phyloP scores from a whole-genome alignment of 2,888 invertebrate species.

The Drosophila paracracens region DNA sequence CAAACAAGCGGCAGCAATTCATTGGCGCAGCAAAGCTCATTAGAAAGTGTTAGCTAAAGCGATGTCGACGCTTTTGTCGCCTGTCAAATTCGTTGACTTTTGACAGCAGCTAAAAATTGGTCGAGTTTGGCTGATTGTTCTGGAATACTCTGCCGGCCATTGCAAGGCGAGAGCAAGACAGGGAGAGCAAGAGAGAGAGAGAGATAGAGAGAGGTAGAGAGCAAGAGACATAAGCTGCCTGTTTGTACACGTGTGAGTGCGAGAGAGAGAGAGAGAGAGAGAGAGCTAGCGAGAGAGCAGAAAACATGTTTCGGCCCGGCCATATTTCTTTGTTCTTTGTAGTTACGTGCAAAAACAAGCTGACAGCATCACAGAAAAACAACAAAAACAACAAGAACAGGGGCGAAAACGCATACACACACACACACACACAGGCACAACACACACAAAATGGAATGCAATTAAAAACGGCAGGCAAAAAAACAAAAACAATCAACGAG shows the following conservation, averaged over 20 bases:
- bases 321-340: conserved; percentile 59
- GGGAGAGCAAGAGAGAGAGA: neutral
- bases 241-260: neutral
- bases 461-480: conserved; percentile 80
- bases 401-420: conserved; percentile 56
- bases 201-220: conserved; percentile 7
- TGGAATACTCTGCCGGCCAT: conserved; percentile 19
- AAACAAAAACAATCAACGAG: conserved; percentile 51
- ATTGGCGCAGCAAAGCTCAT: conserved; percentile 9
- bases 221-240: neutral
- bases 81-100: conserved; percentile 60
- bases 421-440: conserved; percentile 31
- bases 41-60: conserved; percentile 27
- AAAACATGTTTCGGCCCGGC: conserved; percentile 57
- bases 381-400: conserved; percentile 26
- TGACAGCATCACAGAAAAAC: conserved; percentile 39
- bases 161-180: neutral
- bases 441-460: conserved; percentile 74
- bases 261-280: neutral
- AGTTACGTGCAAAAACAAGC: conserved; percentile 38
- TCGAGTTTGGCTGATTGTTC: conserved; percentile 15
- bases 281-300: conserved; percentile 1
- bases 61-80: conserved; percentile 49
- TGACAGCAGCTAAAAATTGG: conserved; percentile 35
- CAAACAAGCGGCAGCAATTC: conserved; percentile 14